These are phyloP conservation scores for Acanthurus lineatus DNA, from an alignment of 2,797 vertebrate genomes.

Conservation along the genomic window DNA sequence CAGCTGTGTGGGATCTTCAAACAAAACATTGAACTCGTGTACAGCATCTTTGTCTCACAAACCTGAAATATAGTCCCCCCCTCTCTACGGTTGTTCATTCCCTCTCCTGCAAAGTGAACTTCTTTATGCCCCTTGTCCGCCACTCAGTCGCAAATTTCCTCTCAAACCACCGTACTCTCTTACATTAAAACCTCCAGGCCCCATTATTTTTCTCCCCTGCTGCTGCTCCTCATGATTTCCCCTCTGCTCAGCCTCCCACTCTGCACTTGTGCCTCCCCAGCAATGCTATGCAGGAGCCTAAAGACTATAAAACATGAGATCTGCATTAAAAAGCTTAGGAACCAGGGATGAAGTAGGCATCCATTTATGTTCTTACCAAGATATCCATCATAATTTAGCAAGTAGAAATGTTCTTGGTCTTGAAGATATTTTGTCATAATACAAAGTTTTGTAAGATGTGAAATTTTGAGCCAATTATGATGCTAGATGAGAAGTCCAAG, in stretches of 20 bases:
- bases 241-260: conserved; percentile 10
- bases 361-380: not conserved
- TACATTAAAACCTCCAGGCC: conserved; percentile 11
- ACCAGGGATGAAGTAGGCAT: conserved; percentile 10
- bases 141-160: conserved; percentile 30
- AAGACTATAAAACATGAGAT: conserved; percentile 42
- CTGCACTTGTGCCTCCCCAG: conserved; percentile 28
- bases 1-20: conserved; percentile 71
- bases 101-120: conserved; percentile 39
- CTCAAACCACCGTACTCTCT: conserved; percentile 5
- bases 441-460: not conserved
- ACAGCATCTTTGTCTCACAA: conserved; percentile 22
- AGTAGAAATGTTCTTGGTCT: not conserved
- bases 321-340: conserved; percentile 22
- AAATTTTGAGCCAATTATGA: not conserved
- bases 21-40: conserved; percentile 47
- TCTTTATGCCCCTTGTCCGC: conserved; percentile 35
- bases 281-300: conserved; percentile 37
- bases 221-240: conserved; percentile 23
- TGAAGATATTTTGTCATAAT: not conserved
- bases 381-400: not conserved
- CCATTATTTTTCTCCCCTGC: conserved; percentile 36
- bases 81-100: not conserved
- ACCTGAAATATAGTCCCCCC: conserved; percentile 1
- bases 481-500: not conserved